Percentiles rank a stretch among this genome's conserved stretches.
Conservation (phyloP, 2,888 invertebrate genomes). For the Allygus modestus region DNA sequence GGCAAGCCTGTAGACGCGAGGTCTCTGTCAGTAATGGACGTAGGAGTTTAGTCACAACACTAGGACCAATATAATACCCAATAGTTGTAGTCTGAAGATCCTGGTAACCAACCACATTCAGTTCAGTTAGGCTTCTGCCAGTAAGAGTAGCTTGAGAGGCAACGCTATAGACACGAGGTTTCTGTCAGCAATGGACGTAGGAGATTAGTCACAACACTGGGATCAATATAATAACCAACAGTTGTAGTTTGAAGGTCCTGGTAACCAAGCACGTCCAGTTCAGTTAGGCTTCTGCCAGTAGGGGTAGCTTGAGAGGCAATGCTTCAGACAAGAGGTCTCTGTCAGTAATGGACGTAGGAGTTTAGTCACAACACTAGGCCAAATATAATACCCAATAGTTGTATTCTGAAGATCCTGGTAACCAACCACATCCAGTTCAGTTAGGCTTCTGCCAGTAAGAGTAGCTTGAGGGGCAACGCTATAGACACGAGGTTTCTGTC, state of each 20-base stretch:
- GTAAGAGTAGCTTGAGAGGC: no score
- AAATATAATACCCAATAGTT: not conserved
- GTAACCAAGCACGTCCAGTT: conserved; percentile 10
- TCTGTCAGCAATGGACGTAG: not conserved
- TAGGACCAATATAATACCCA: no score
- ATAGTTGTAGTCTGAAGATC: no score
- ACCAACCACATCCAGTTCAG: conserved; percentile 4
- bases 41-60: no score
- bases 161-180: no score
- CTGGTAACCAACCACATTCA: no score
- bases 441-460: not conserved
- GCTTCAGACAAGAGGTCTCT: not conserved
- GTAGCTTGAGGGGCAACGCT: not conserved
- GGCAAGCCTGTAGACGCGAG: no score
- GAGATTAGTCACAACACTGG: not conserved
- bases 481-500: not conserved
- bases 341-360: conserved; percentile 3
- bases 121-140: no score
- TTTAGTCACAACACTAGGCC: not conserved
- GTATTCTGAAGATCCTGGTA: not conserved
- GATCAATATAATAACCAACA: not conserved
- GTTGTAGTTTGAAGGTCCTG: not conserved
- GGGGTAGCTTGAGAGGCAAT: conserved; percentile 2
- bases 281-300: conserved; percentile 16
- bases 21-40: no score